These are phyloP conservation scores for Rambutsinella grinnellia DNA, from an alignment of 2,888 invertebrate species.

Conservation along the genomic window DNA sequence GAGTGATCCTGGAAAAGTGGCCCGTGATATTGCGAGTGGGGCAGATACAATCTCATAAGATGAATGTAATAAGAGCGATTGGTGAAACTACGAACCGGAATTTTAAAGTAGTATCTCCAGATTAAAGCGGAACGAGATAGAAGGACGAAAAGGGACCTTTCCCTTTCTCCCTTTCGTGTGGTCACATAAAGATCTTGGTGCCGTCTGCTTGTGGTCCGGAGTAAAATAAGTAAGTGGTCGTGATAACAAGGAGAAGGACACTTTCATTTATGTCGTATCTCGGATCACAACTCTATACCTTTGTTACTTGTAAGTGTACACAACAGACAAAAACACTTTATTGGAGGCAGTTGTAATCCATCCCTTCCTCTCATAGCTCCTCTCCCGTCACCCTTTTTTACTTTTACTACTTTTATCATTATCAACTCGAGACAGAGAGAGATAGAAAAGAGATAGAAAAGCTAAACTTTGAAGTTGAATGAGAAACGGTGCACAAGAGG, in stretches of 20 bases:
- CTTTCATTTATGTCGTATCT: not conserved
- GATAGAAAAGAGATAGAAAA: too few relatives aligned
- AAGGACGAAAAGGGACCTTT: not conserved
- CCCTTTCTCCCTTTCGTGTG: not conserved
- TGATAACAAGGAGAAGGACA: slow-evolving; percentile 17
- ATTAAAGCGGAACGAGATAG: slow-evolving; percentile 38
- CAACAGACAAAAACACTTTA: slow-evolving; percentile 5
- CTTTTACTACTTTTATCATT: not conserved
- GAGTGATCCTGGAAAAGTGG: too few relatives aligned
- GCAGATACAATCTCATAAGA: slow-evolving; percentile 28
- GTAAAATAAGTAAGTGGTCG: slow-evolving; percentile 23
- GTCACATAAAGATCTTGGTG: slow-evolving; percentile 12
- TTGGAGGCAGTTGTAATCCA: slow-evolving; percentile 30
- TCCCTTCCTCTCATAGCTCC: not conserved
- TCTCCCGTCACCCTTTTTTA: not conserved
- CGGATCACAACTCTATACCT: not conserved
- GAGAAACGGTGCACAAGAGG: slow-evolving; percentile 53
- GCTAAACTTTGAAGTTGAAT: slow-evolving; percentile 49
- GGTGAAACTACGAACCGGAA: slow-evolving; percentile 40
- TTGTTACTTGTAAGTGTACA: not conserved
- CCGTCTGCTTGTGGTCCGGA: slow-evolving; percentile 10
- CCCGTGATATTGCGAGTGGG: not conserved
- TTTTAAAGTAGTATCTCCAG: slow-evolving; percentile 33
- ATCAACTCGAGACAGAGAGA: too few relatives aligned
- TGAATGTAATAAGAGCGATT: slow-evolving; percentile 26